phyloP scores from a whole-genome alignment of 2,113 vertebrate species.

The Cyanistes caeruleus region DNA sequence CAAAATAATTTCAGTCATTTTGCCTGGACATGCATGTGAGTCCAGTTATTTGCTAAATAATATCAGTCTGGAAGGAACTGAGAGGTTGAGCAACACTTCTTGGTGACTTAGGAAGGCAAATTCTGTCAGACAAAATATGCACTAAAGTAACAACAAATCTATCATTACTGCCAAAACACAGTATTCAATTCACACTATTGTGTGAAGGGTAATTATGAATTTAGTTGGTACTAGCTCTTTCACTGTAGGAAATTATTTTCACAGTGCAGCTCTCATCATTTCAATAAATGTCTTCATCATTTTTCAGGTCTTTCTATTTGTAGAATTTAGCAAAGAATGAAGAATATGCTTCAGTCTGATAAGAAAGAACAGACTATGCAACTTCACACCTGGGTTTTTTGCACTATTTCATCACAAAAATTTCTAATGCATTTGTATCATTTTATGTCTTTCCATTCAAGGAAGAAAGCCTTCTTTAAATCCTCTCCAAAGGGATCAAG shows the following conservation, averaged over 20 bases:
- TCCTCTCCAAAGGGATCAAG: not conserved
- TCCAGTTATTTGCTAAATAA: not conserved
- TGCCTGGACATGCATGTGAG: fast-evolving
- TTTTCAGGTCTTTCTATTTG: not conserved
- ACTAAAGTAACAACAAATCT: not conserved
- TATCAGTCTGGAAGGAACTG: not conserved
- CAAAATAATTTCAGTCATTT: not conserved
- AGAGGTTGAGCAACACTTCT: not conserved
- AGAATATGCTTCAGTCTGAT: not conserved
- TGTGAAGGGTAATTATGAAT: not conserved
- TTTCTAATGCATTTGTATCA: not conserved
- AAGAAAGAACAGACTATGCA: not conserved
- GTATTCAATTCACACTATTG: not conserved
- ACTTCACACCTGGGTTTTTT: not conserved
- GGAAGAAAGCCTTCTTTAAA: not conserved
- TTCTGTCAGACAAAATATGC: not conserved
- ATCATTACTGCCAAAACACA: not conserved
- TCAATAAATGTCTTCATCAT: not conserved
- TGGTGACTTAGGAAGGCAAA: not conserved
- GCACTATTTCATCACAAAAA: not conserved
- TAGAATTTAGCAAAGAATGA: not conserved
- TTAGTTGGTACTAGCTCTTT: not conserved
- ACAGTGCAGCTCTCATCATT: not conserved
- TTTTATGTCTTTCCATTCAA: not conserved
- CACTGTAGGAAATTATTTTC: not conserved